phyloP scores from a whole-genome alignment of 2,113 vertebrate genomes.

The Psophia crepitans region DNA sequence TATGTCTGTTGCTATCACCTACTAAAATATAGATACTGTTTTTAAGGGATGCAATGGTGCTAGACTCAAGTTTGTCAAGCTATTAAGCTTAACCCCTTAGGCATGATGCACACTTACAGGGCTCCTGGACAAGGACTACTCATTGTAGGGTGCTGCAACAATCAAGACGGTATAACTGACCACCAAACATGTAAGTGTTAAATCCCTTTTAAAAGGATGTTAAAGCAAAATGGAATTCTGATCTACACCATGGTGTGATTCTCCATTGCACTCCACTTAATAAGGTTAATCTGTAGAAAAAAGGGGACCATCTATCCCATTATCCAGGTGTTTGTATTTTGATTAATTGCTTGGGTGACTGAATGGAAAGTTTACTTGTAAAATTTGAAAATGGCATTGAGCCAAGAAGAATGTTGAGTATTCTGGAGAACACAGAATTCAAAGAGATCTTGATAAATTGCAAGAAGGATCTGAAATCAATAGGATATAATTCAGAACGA shows the following conservation, averaged over 20 bases:
- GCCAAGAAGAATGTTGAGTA: neutral
- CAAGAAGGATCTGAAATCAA: neutral
- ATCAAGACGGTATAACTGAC: neutral
- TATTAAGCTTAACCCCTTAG: slow-evolving; percentile 52
- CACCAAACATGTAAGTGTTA: neutral
- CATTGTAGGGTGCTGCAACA: neutral
- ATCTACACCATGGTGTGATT: neutral
- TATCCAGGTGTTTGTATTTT: neutral
- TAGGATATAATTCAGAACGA: neutral
- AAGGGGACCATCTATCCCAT: neutral
- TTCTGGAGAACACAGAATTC: neutral
- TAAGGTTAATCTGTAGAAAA: neutral
- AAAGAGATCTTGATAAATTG: neutral
- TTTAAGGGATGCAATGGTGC: slow-evolving; percentile 46
- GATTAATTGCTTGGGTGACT: neutral
- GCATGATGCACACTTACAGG: neutral
- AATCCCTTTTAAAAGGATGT: neutral
- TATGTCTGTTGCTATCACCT: slow-evolving; percentile 66
- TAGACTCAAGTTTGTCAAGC: neutral
- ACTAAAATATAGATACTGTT: slow-evolving; percentile 69
- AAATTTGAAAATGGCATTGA: neutral
- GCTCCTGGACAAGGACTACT: neutral
- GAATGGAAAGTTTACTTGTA: neutral
- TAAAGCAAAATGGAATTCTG: neutral
- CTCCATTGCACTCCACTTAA: neutral